These are phyloP conservation scores for Agapornis roseicollis DNA, from an alignment of 2,113 vertebrate species.

Conservation along the genomic window DNA sequence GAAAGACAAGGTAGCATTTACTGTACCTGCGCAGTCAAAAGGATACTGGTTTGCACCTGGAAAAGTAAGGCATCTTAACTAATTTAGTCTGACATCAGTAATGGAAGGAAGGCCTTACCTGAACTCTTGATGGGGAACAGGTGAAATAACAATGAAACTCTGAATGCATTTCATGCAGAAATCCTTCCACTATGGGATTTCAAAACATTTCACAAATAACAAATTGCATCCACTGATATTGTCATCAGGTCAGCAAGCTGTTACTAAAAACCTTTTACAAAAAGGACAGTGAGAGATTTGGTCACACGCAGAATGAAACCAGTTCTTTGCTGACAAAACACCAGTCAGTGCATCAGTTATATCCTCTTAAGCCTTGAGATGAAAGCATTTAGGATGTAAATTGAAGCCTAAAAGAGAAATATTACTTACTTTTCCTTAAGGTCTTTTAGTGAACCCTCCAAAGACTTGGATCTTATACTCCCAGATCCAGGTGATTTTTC, in stretches of 20 bases:
- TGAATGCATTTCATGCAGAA: neutral
- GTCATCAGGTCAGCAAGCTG: neutral
- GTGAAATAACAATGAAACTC: neutral
- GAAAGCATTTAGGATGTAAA: neutral
- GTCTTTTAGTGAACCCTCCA: conserved; percentile 70
- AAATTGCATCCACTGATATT: neutral
- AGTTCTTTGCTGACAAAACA: neutral
- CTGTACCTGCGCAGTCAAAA: neutral
- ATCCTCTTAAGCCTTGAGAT: neutral
- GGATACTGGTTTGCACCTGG: neutral
- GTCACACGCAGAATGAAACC: neutral
- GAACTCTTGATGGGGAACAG: neutral
- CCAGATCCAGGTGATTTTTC: conserved; percentile 74
- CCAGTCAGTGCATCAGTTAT: neutral
- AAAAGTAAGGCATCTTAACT: neutral
- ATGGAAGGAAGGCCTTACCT: neutral
- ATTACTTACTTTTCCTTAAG: conserved; percentile 85
- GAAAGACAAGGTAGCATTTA: neutral
- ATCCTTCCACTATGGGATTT: neutral
- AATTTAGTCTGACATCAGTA: neutral
- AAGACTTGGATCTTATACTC: conserved; percentile 73
- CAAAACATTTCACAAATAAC: neutral
- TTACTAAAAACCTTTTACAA: neutral
- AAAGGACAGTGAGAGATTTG: neutral
- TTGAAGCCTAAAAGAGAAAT: neutral